Base-by-base conservation (phyloP, 2,888 invertebrate species). In the Acronicta psi region DNA sequence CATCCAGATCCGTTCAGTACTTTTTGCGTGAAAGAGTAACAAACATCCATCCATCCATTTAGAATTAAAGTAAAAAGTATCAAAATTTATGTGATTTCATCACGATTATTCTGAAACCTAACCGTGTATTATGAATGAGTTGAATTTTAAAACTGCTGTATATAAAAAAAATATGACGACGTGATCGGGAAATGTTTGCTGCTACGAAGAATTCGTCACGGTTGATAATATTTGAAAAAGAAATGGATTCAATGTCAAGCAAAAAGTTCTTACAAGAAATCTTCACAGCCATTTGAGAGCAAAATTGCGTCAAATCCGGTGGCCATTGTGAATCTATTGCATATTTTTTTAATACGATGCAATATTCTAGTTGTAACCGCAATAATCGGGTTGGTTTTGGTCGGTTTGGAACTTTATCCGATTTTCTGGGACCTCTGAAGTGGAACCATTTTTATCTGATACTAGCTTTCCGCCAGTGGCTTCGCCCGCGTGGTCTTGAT, bases 251-350 rank as follows among this genome's bases (percentile, higher is more conserved):
- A 10, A 17, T 20, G 17, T 16, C 16, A 17, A 17, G 9, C 14
- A 14, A 25, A 43, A 23, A 20, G 2, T 43, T 31, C 11, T 31
- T 17, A 2, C 4, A 34, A 11, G 25, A 40, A 17, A 20, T 13
- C 8, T 10, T 36, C 43, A 23, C 14, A 31, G n/a, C 3, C 50
- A 29, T 49, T 31, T 9, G 4, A 11, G 17, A 58, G 50, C 9
- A 37, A 16, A 45, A 50, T 25, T 23, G 23, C 10, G 9, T 37
- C 40, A 10, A 34, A 34, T 11, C 45, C 14, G 4, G 42, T 42
- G 10, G 9, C 42, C 16, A 67, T 51, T 47, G 29, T 52, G 52
- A 61, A 56, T 62, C 47, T 52, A 62, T 66, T 37, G 47, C 20
- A 13, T 9, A 14, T 10, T 23, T 47, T 34, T 31, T 29, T 31